These are phyloP conservation scores for Linnaemya tessellans DNA, from an alignment of 2,888 invertebrate genomes.

Conservation along the genomic window DNA sequence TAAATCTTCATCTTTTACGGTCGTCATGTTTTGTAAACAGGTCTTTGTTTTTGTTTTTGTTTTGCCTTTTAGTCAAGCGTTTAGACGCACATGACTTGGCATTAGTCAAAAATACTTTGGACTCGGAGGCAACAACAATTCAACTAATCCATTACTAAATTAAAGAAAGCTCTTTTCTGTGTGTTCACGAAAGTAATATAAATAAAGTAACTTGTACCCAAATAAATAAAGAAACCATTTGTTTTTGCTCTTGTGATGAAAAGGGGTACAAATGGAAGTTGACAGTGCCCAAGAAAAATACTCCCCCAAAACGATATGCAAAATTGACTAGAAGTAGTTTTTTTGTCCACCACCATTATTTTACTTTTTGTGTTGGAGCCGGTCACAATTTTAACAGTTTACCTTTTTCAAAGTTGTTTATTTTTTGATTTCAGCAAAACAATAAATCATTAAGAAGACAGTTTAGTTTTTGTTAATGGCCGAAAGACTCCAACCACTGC, in stretches of 20 bases:
- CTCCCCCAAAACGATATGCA: constrained; percentile 32
- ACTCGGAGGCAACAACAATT: constrained; percentile 12
- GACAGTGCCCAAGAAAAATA: constrained; percentile 24
- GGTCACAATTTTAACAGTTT: constrained; percentile 13
- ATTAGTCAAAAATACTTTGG: constrained; percentile 73
- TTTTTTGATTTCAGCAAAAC: constrained; percentile 60
- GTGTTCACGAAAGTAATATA: constrained; percentile 75
- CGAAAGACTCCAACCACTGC: constrained; percentile 34
- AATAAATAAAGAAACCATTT: constrained; percentile 75
- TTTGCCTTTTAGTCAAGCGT: constrained; percentile 20
- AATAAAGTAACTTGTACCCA: constrained; percentile 72
- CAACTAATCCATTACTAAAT: constrained; percentile 82
- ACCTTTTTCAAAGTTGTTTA: constrained; percentile 61
- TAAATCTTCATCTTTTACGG: constrained; percentile 77
- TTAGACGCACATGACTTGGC: constrained; percentile 77
- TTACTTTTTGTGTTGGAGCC: neutral
- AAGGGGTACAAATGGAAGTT: constrained; percentile 25
- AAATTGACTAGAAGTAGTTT: constrained; percentile 51
- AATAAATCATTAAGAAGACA: constrained; percentile 71
- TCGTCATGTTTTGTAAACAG: constrained; percentile 68
- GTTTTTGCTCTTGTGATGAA: constrained; percentile 3
- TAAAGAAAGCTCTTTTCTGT: constrained; percentile 78
- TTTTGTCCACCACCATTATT: neutral
- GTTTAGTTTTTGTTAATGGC: constrained; percentile 56
- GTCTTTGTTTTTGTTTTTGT: neutral